Conservation (phyloP, 1,140 invertebrate species). For the Branchinecta lindahli region DNA sequence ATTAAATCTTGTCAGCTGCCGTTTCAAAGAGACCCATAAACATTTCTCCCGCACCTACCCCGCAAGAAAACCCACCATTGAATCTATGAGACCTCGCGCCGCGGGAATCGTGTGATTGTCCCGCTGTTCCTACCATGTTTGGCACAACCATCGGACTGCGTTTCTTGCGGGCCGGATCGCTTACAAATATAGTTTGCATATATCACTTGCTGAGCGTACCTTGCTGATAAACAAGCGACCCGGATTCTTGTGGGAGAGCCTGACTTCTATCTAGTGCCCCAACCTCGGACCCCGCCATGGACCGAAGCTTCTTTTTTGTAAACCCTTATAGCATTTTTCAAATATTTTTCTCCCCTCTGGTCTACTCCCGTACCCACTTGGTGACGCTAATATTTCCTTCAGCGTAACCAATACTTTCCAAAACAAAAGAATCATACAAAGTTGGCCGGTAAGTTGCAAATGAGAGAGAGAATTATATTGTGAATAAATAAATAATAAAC, state of each 20-base stretch:
- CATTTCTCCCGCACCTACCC: conserved; percentile 2
- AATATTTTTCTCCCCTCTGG: too few species aligned
- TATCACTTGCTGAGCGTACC: neutral
- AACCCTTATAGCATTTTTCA: too few species aligned
- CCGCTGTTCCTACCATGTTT: neutral
- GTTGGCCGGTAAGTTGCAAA: too few species aligned
- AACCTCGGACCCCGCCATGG: too few species aligned
- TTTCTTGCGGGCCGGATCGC: neutral
- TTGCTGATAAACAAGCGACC: neutral
- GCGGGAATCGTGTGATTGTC: neutral
- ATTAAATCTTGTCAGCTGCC: neutral
- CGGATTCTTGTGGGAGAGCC: neutral
- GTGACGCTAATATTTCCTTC: too few species aligned
- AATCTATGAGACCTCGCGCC: neutral
- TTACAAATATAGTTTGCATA: neutral
- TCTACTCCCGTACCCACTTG: too few species aligned
- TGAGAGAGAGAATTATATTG: too few species aligned
- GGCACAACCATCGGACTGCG: neutral
- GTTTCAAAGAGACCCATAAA: neutral
- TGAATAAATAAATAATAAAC: too few species aligned
- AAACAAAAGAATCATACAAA: too few species aligned
- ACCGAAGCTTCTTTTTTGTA: too few species aligned
- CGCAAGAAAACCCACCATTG: neutral
- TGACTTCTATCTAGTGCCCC: too few species aligned
- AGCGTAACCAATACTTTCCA: too few species aligned